Evolutionary conservation across 2,888 invertebrate genomes (phyloP), one percentile per base, ranked within the genome.

Genomic region (Drosophila kanekoi): DNA sequence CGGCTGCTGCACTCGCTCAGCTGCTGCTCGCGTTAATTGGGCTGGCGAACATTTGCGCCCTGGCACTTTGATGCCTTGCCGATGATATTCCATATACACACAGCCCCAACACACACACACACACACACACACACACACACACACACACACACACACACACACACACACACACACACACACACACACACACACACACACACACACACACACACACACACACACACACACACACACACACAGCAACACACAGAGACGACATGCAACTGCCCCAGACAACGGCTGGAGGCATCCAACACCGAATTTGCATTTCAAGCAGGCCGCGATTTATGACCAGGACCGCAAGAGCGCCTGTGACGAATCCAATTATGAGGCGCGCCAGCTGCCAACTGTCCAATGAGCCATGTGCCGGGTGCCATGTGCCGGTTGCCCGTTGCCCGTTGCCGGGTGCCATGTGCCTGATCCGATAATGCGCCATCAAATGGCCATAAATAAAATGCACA

Each of bases 361-460:
- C 87, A 87, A 87, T 87, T 87, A 88, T 87, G 81, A 87, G 87
- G 74, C 85, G 87, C 79, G 81, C 84, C 82, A 82, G 81, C 82
- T 82, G 78, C 78, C 78, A 79, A 78, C 72, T 78, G 77, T 79
- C 77, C 77, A 76, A 76, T 76, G 79, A 69, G 64, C 60, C 77
- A 67, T 67, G 57, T 45, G 41, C 44, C 38, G 10, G n/a, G 48
- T 16, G n/a, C 23, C 13, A 32, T 10, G 33, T 35, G 52, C 32
- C 53, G 37, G 40, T 10, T 44, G 45, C 64, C 40, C 28, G 40
- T 10, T 44, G 45, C 64, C 40, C 28, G 51, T 48, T 65, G 58
- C 59, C 66, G 63, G 64, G 66, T 83, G 81, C 86, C 87, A 84
- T 81, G 81, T 87, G 76, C 70, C 81, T 83, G 83, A 85, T 79